Conservation (phyloP, 2,888 invertebrate genomes). For the Pseudoips prasinana region DNA sequence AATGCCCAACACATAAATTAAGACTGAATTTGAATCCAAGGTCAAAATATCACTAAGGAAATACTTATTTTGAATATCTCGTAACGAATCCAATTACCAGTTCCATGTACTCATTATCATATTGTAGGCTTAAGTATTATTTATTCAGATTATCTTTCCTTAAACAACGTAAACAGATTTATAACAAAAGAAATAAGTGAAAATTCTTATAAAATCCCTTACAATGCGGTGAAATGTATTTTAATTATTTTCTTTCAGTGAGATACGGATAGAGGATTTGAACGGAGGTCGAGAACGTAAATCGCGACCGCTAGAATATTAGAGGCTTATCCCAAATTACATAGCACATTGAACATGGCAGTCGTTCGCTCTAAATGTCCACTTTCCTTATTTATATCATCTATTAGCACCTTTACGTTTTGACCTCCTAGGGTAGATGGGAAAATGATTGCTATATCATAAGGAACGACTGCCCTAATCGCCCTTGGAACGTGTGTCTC, state of each 20-base stretch:
- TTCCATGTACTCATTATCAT: too few species aligned
- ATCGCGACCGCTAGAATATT: conserved; percentile 53
- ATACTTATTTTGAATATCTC: too few species aligned
- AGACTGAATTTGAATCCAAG: too few species aligned
- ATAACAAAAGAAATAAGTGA: background rate
- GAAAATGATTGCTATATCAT: conserved; percentile 12
- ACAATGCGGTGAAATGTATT: conserved; percentile 20
- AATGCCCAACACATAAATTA: too few species aligned
- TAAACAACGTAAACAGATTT: too few species aligned
- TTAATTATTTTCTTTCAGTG: conserved; percentile 33
- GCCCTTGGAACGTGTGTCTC: conserved; percentile 11
- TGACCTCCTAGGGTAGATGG: conserved; percentile 6
- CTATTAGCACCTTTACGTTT: conserved; percentile 6
- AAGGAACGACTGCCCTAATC: conserved; percentile 4
- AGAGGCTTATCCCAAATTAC: conserved; percentile 59
- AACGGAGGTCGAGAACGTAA: conserved; percentile 40
- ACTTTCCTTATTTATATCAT: conserved; percentile 33
- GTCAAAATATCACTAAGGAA: too few species aligned
- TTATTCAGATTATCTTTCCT: too few species aligned
- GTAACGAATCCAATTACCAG: too few species aligned
- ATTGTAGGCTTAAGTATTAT: too few species aligned
- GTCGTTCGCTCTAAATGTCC: conserved; percentile 38
- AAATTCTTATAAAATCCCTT: background rate
- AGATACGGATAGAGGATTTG: conserved; percentile 24
- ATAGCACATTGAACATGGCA: conserved; percentile 47